phyloP scores from a whole-genome alignment of 1,140 invertebrate species.

The Brachionus rubens region DNA sequence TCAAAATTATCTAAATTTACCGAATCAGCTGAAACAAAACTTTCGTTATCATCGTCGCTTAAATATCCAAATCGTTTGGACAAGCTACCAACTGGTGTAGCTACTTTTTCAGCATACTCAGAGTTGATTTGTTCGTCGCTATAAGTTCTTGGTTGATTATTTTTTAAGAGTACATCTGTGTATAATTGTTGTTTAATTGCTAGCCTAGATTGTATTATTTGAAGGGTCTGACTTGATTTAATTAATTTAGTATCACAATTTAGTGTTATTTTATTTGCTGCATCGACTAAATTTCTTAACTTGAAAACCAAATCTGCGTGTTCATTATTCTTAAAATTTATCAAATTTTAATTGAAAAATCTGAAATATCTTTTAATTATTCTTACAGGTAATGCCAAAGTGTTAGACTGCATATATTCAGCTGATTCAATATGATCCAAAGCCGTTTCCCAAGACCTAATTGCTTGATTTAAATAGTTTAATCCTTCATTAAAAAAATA shows the following conservation, averaged over 20 bases:
- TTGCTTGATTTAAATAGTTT: conserved; percentile 42
- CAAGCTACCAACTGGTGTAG: neutral
- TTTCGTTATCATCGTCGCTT: conserved; percentile 42
- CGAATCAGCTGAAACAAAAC: conserved; percentile 44
- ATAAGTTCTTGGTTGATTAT: neutral
- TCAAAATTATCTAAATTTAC: neutral
- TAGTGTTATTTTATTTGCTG: conserved; percentile 5
- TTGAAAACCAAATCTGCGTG: conserved; percentile 41
- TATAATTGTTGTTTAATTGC: conserved; percentile 41
- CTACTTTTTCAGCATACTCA: neutral
- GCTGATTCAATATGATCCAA: conserved; percentile 33
- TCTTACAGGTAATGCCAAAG: conserved; percentile 27
- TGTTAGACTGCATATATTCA: conserved; percentile 27
- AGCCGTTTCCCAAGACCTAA: conserved; percentile 43
- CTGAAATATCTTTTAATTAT: neutral
- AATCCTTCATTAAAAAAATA: neutral
- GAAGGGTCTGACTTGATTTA: conserved; percentile 45
- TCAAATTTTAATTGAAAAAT: neutral
- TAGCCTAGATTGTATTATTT: conserved; percentile 46
- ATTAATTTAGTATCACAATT: conserved; percentile 27
- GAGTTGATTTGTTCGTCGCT: neutral
- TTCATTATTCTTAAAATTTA: conserved; percentile 32
- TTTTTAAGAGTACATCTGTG: conserved; percentile 8
- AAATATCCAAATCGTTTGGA: conserved; percentile 5
- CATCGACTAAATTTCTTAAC: conserved; percentile 38